phyloP scores from a whole-genome alignment of 2,797 vertebrate genomes.

The Antennarius maculatus region DNA sequence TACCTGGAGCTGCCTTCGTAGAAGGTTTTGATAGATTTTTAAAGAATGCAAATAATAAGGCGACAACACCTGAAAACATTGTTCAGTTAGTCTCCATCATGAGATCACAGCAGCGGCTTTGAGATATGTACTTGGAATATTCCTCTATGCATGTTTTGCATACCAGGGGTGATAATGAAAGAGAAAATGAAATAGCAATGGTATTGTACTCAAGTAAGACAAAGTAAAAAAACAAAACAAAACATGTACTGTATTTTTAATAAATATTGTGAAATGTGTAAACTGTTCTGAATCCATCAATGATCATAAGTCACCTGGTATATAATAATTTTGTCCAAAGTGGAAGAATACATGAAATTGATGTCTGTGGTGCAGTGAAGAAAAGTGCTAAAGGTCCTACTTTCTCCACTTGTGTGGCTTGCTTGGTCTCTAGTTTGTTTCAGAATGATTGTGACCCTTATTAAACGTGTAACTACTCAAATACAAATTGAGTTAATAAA shows the following conservation, averaged over 20 bases:
- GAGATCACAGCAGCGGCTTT: background rate
- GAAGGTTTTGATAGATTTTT: background rate
- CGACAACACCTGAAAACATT: background rate
- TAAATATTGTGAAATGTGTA: conserved; percentile 35
- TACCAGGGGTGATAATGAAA: conserved; percentile 5
- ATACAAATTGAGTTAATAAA: background rate
- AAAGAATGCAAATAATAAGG: background rate
- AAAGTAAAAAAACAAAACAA: background rate
- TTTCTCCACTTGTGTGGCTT: too few species aligned
- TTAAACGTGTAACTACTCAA: too few species aligned
- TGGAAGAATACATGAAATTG: background rate
- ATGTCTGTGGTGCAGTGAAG: too few species aligned
- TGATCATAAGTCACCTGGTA: too few species aligned
- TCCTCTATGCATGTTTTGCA: conserved; percentile 9
- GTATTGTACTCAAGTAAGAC: background rate
- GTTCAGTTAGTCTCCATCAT: conserved; percentile 17
- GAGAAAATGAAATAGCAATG: background rate
- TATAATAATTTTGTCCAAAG: background rate
- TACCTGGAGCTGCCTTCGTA: background rate
- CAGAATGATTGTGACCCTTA: background rate
- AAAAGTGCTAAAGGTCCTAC: too few species aligned
- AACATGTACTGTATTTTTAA: conserved; percentile 10
- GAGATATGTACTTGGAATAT: background rate
- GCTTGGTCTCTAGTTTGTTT: too few species aligned
- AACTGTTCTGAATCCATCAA: background rate